Conservation (phyloP, 2,797 vertebrate genomes). For the Scolopax bukidnonensis region DNA sequence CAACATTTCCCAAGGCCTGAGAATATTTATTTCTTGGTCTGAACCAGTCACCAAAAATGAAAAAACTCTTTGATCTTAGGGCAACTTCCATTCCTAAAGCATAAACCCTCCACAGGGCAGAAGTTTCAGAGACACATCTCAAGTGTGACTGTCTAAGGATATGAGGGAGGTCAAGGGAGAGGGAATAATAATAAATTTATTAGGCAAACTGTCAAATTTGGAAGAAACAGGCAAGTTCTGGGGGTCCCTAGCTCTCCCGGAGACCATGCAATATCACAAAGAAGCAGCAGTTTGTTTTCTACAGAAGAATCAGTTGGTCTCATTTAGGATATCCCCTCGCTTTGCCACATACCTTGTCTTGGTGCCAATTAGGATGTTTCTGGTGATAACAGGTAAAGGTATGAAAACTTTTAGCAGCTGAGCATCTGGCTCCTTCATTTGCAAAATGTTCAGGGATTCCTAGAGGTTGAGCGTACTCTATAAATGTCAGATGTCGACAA, state of each 20-base stretch:
- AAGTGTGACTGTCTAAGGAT: not conserved
- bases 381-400: not conserved
- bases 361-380: not conserved
- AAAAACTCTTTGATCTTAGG: not conserved
- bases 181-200: not conserved
- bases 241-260: not conserved
- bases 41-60: not conserved
- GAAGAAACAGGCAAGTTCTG: not conserved
- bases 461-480: not conserved
- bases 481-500: constrained; percentile 43
- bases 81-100: not conserved
- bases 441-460: not conserved
- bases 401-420: not conserved
- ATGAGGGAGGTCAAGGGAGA: not conserved
- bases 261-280: not conserved
- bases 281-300: not conserved
- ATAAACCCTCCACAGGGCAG: not conserved
- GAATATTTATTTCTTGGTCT: not conserved
- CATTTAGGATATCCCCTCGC: not conserved
- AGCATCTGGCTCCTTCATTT: not conserved
- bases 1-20: not conserved
- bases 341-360: not conserved
- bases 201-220: not conserved
- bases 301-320: not conserved
- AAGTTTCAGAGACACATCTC: not conserved